Evolutionary conservation across 2,888 invertebrate species (phyloP).

Genomic region (Acanthococcus lagerstroemiae): DNA sequence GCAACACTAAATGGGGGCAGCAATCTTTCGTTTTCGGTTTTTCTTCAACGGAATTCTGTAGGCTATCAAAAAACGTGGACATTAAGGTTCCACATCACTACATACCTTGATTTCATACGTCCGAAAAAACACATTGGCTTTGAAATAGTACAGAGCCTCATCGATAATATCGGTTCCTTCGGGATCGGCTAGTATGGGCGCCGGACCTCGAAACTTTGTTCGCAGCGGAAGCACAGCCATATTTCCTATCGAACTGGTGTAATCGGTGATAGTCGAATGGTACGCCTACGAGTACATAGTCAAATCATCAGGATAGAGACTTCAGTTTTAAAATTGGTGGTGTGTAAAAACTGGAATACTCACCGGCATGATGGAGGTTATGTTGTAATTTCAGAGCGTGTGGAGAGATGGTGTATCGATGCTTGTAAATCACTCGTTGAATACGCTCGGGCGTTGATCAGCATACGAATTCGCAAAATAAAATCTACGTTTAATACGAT

Average conservation of each 20-base stretch:
- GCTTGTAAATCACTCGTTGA: too few relatives aligned
- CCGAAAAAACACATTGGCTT: constrained; percentile 97
- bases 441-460: too few relatives aligned
- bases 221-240: constrained; percentile 84
- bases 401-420: too few relatives aligned
- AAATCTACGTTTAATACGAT: too few relatives aligned
- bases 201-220: constrained; percentile 87
- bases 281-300: too few relatives aligned
- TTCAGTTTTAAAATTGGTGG: too few relatives aligned
- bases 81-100: neutral
- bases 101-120: constrained; percentile 95
- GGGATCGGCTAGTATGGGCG: constrained; percentile 54
- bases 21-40: neutral
- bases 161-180: constrained; percentile 86
- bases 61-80: neutral
- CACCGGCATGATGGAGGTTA: too few relatives aligned
- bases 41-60: neutral
- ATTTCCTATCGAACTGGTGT: constrained; percentile 71
- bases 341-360: too few relatives aligned
- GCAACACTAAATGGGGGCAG: neutral
- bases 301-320: too few relatives aligned
- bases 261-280: constrained; percentile 78
- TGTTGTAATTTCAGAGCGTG: too few relatives aligned
- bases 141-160: constrained; percentile 93
- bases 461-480: too few relatives aligned